These are phyloP conservation scores for Dryobotodes eremita DNA, from an alignment of 2,888 invertebrate genomes.

Conservation along the genomic window DNA sequence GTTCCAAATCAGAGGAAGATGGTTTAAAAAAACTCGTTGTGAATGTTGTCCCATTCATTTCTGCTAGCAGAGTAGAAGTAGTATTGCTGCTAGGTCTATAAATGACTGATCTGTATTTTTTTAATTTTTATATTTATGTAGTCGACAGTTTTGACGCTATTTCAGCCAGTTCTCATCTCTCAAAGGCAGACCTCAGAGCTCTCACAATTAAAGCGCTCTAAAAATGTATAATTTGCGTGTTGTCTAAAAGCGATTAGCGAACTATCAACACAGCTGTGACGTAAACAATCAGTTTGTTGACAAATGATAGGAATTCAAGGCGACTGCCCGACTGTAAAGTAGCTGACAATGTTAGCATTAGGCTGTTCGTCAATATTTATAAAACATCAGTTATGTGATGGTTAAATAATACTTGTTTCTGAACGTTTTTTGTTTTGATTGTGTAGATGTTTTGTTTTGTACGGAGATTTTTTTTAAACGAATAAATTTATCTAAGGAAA, in stretches of 20 bases:
- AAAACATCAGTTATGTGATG: conserved; percentile 1
- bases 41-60: not conserved
- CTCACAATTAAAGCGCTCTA: not conserved
- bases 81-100: not conserved
- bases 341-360: conserved; percentile 4
- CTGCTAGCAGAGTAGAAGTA: not conserved
- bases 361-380: conserved; percentile 49
- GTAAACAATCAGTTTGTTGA: conserved; percentile 55
- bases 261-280: conserved; percentile 50
- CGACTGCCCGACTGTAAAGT: conserved; percentile 19
- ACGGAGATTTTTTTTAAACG: not conserved
- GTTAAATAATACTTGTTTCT: not conserved
- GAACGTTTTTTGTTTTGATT: not conserved
- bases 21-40: not conserved
- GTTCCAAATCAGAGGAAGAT: too few relatives aligned
- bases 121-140: not conserved
- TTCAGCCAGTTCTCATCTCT: conserved; percentile 3
- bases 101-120: too few relatives aligned
- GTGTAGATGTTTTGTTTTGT: not conserved
- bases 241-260: conserved; percentile 26
- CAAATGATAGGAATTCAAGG: conserved; percentile 55
- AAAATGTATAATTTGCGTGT: conserved; percentile 8
- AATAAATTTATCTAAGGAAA: too few relatives aligned
- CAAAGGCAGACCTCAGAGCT: not conserved
- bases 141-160: not conserved